Conservation (phyloP, 2,113 vertebrate genomes). For the Clupea harengus region DNA sequence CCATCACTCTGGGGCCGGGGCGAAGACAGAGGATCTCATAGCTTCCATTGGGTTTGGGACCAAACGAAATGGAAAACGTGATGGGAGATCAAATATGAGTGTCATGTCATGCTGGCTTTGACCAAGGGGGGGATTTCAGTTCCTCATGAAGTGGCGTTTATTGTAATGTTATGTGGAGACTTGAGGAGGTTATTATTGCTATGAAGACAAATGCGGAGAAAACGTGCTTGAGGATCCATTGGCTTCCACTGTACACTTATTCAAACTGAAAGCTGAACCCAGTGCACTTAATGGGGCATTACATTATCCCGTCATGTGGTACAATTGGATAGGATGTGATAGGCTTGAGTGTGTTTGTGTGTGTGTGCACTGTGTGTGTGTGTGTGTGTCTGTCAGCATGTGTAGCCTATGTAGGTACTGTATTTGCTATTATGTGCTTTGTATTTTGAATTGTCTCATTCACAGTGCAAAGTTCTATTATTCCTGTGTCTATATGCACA, state of each 20-base stretch:
- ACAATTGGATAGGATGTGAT: conserved; percentile 48
- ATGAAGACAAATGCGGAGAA: background rate
- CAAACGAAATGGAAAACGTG: background rate
- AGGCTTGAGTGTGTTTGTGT: conserved; percentile 26
- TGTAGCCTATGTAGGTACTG: background rate
- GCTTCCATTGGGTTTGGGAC: background rate
- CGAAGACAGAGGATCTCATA: background rate
- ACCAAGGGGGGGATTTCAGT: background rate
- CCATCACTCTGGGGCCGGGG: background rate
- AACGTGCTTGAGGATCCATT: conserved; percentile 20
- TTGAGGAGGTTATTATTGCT: background rate
- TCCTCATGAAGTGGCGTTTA: background rate
- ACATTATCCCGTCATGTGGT: conserved; percentile 60
- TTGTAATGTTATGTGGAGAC: background rate
- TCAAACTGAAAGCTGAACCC: conserved; percentile 50
- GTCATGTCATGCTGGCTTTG: background rate
- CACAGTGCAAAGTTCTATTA: background rate
- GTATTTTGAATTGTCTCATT: background rate
- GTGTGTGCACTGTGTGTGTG: conserved; percentile 26
- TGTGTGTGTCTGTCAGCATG: background rate
- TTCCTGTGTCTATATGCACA: background rate
- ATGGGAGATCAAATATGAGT: background rate
- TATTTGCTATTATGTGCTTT: background rate
- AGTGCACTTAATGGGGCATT: conserved; percentile 60
- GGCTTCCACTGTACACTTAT: conserved; percentile 47